Evolutionary conservation across 2,888 invertebrate species (phyloP), one percentile per base, ranked within the genome.

Genomic region (Pheosia tremula): DNA sequence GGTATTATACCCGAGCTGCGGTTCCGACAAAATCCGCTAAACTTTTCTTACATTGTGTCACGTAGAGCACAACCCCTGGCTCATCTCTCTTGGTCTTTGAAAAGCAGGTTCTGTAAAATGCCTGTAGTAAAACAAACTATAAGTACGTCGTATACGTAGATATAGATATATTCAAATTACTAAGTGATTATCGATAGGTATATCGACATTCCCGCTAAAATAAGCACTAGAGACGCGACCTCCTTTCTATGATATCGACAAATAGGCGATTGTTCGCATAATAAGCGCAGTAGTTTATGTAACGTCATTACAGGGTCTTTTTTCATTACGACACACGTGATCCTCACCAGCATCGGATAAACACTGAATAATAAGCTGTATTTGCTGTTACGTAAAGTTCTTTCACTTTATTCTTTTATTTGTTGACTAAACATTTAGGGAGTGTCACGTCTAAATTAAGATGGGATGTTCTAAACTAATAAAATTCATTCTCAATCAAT

Each of bases 221-320:
- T 50, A 50, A 50, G 37, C 53, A 37, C 37, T 53, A 50, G 58
- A 58, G 54, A 61, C 3, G 37, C 58, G 69, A 66, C 74, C 68
- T 72, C 74, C 68, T 75, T 72, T 75, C 69, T 58, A 67, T 53
- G 11, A 54, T 56, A 49, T 65, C 55, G 50, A 61, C 64, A 62
- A 63, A 56, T 58, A 56, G 49, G 55, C 39, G 67, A 76, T 75
- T 72, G 74, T 75, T 74, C 70, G 67, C 58, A 71, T 71, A 75
- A 74, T 71, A 75, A 74, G 58, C 49, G 59, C 54, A 64, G 59
- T 63, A 63, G 58, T 49, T 79, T 78, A 69, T 60, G 61, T 73
- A 80, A 77, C 39, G 43, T 61, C 65, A 62, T 71, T 65, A 63
- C 36, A 56, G 52, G n/a, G 64, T 58, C 64, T 67, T 65, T 70